Percentiles rank a stretch among this genome's conserved stretches.
phyloP scores from a whole-genome alignment of 2,113 vertebrate species.

The Cryptomyrus ogoouensis region DNA sequence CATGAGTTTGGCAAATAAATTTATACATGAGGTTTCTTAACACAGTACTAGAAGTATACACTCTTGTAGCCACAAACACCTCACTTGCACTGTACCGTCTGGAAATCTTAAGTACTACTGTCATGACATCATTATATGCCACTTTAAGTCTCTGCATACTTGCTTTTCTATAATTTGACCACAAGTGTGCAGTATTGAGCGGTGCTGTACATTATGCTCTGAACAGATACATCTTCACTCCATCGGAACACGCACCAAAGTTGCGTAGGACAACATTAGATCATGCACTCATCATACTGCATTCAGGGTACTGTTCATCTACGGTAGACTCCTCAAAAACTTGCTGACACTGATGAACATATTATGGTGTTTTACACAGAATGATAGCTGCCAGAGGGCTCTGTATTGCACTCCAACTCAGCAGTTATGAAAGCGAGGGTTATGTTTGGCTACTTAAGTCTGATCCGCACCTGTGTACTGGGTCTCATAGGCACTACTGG shows the following conservation, averaged over 20 bases:
- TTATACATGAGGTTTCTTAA: background rate
- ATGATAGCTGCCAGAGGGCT: background rate
- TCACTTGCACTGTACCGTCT: background rate
- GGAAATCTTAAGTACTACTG: background rate
- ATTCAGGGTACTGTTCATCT: background rate
- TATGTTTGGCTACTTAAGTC: background rate
- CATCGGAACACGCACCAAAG: background rate
- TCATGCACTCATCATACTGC: background rate
- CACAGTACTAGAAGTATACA: background rate
- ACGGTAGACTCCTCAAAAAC: background rate
- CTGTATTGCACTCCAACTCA: background rate
- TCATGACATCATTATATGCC: background rate
- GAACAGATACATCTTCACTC: background rate
- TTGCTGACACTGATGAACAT: background rate
- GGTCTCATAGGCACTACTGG: slow-evolving; percentile 57
- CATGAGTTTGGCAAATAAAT: background rate
- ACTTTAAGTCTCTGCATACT: background rate
- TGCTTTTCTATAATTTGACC: background rate
- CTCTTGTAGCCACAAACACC: background rate
- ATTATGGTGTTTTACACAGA: background rate
- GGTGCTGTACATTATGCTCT: background rate
- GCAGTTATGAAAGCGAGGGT: background rate
- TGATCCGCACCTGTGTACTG: background rate
- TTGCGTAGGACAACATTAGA: background rate
- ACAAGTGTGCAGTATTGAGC: background rate